Conservation (phyloP, 2,113 vertebrate genomes). For the Pardalotus punctatus region DNA sequence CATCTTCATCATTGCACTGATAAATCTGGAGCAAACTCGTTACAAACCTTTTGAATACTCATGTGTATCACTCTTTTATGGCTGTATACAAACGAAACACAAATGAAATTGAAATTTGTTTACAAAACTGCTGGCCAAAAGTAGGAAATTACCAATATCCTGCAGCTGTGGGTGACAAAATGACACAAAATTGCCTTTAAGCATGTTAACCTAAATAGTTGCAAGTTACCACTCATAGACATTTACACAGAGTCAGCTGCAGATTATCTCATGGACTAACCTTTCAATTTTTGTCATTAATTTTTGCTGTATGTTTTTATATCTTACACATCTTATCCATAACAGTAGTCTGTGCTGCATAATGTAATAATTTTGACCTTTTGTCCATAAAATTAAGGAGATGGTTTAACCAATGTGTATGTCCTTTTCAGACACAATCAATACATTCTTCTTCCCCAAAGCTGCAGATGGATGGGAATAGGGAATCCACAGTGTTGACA, state of each 20-base stretch:
- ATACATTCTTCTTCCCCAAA: conserved; percentile 62
- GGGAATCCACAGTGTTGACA: neutral
- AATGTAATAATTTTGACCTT: neutral
- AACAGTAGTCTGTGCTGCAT: neutral
- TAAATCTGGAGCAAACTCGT: neutral
- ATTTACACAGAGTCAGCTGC: neutral
- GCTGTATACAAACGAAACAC: neutral
- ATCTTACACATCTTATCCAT: neutral
- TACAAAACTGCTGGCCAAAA: neutral
- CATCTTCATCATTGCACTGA: neutral
- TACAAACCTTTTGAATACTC: neutral
- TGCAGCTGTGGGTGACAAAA: neutral
- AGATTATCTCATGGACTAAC: neutral
- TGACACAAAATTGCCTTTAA: neutral
- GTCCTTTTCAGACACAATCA: conserved; percentile 69
- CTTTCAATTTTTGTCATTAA: neutral
- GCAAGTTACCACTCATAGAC: neutral
- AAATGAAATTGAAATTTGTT: neutral
- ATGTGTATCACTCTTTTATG: neutral
- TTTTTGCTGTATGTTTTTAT: neutral
- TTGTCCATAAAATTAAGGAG: neutral
- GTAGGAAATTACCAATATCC: neutral
- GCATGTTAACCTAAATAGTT: neutral
- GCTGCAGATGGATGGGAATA: neutral
- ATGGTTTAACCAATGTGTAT: conserved; percentile 66